phyloP scores from a whole-genome alignment of 2,113 vertebrate species.

The Cromileptes altivelis region DNA sequence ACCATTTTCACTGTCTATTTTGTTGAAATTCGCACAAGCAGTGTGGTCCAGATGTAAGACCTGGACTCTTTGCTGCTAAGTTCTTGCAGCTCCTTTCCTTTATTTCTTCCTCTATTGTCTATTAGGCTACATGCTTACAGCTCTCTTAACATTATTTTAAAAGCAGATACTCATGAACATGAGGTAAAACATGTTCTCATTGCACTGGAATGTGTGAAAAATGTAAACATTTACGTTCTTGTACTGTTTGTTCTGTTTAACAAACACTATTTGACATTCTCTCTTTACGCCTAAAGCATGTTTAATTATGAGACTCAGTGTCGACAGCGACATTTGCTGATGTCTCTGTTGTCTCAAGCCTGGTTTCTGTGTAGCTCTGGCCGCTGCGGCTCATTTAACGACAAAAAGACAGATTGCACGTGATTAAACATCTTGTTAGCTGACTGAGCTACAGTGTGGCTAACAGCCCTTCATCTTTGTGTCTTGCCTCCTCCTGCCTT shows the following conservation, averaged over 20 bases:
- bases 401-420: background rate
- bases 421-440: background rate
- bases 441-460: background rate
- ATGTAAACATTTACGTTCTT: too few species aligned
- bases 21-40: too few species aligned
- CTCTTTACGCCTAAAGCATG: background rate
- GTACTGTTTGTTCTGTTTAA: background rate
- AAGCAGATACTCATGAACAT: too few species aligned
- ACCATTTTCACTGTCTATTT: too few species aligned
- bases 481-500: background rate
- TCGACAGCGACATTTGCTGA: background rate
- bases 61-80: background rate
- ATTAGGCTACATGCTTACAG: too few species aligned
- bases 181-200: too few species aligned
- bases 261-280: background rate
- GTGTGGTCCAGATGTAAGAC: too few species aligned
- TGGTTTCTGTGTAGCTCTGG: background rate
- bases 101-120: background rate
- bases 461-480: background rate
- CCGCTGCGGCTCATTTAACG: background rate
- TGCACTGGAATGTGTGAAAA: too few species aligned
- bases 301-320: background rate
- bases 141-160: too few species aligned
- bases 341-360: background rate
- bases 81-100: background rate